Evolutionary conservation across 2,888 invertebrate genomes (phyloP).

Genomic region (Nymphalis urticae): DNA sequence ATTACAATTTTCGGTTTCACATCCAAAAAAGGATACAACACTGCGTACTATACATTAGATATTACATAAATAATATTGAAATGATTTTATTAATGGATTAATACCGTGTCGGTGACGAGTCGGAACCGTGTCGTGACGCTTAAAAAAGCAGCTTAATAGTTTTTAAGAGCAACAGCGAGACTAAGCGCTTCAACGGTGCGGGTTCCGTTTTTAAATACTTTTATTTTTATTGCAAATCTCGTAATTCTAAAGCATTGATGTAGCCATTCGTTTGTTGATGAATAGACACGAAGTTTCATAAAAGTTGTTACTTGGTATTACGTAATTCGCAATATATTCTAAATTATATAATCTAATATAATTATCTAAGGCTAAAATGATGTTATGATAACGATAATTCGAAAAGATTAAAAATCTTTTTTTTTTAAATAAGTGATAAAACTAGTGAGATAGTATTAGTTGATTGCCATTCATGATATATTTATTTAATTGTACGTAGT

Average conservation of each 20-base stretch:
- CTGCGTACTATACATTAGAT: no score
- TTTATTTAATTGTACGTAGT: no score
- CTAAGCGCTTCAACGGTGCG: slow-evolving; percentile 31
- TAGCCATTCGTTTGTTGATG: background rate
- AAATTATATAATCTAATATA: no score
- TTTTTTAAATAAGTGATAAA: no score
- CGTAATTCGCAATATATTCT: background rate
- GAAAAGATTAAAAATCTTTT: background rate
- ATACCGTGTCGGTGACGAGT: background rate
- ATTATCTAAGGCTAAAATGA: background rate
- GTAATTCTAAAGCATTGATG: slow-evolving; percentile 19
- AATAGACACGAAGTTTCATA: background rate
- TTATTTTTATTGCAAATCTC: slow-evolving; percentile 34
- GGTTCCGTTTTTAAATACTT: slow-evolving; percentile 30
- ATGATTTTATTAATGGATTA: background rate
- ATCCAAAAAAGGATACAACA: no score
- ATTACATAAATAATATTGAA: no score
- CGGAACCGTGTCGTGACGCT: slow-evolving; percentile 17
- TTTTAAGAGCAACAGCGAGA: slow-evolving; percentile 36
- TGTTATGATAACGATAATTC: no score
- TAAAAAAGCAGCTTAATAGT: slow-evolving; percentile 33
- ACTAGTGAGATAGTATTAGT: no score
- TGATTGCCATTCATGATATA: no score
- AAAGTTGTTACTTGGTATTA: background rate
- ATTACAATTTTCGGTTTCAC: no score